These are phyloP conservation scores for Gavia stellata DNA, from an alignment of 2,113 vertebrate species.

Conservation along the genomic window DNA sequence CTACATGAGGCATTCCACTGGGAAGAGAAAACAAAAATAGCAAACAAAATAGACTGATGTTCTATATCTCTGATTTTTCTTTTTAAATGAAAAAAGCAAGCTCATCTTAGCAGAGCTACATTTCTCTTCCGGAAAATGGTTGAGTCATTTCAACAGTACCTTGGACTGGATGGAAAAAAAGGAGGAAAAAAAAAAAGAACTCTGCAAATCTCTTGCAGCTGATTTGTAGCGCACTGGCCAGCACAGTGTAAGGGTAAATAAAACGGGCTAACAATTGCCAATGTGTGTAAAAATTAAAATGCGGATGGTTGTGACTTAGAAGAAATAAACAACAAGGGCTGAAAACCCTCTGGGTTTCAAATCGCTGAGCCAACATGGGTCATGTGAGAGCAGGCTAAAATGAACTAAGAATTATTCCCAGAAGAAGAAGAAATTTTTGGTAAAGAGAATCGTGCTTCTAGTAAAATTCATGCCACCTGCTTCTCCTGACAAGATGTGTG, in stretches of 20 bases:
- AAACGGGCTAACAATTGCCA: not conserved
- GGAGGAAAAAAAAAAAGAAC: not conserved
- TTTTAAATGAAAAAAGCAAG: not conserved
- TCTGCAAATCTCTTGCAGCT: not conserved
- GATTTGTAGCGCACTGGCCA: not conserved
- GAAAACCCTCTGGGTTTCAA: not conserved
- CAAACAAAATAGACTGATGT: not conserved
- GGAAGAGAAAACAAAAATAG: not conserved
- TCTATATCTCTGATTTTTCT: not conserved
- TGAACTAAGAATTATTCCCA: constrained; percentile 3
- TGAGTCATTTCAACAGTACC: not conserved
- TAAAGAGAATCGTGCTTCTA: not conserved
- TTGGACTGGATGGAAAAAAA: not conserved
- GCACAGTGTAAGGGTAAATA: not conserved
- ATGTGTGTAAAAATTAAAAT: not conserved
- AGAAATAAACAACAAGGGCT: not conserved
- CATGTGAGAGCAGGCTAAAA: not conserved
- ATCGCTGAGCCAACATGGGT: not conserved
- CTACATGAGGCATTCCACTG: not conserved
- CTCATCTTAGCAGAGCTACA: not conserved
- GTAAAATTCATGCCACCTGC: not conserved
- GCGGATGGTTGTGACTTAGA: not conserved
- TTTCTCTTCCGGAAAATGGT: not conserved
- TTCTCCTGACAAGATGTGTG: not conserved
- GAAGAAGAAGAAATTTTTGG: not conserved